Percentiles rank a stretch among this genome's conserved stretches.
phyloP scores from a whole-genome alignment of 2,113 vertebrate genomes.

The Elachura formosa region DNA sequence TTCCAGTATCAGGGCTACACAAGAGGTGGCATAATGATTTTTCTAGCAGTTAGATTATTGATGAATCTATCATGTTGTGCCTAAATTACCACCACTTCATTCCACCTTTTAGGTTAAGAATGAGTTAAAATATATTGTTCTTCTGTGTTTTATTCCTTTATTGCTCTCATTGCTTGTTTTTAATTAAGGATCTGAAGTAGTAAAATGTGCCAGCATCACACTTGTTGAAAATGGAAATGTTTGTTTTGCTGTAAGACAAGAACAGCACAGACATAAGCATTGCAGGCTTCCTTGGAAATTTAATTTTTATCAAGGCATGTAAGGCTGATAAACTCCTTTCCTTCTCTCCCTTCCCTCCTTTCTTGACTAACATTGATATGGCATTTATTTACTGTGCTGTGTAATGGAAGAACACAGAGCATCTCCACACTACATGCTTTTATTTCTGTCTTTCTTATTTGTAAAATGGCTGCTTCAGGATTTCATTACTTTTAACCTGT shows the following conservation, averaged over 20 bases:
- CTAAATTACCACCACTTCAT: not conserved
- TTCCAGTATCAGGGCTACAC: not conserved
- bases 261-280: not conserved
- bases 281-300: not conserved
- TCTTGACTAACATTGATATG: not conserved
- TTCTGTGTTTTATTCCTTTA: not conserved
- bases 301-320: not conserved
- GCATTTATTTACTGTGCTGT: not conserved
- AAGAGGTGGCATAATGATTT: not conserved
- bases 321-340: not conserved
- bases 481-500: not conserved
- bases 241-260: not conserved
- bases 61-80: not conserved
- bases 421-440: not conserved
- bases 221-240: not conserved
- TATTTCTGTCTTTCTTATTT: not conserved
- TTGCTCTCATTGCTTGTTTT: not conserved
- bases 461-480: not conserved
- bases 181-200: not conserved
- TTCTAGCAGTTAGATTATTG: not conserved
- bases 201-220: not conserved
- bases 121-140: not conserved
- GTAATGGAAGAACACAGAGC: not conserved
- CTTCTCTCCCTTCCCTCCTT: not conserved
- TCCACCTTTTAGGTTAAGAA: not conserved